phyloP scores from a whole-genome alignment of 1,140 invertebrate genomes.

The Drosophila orena region DNA sequence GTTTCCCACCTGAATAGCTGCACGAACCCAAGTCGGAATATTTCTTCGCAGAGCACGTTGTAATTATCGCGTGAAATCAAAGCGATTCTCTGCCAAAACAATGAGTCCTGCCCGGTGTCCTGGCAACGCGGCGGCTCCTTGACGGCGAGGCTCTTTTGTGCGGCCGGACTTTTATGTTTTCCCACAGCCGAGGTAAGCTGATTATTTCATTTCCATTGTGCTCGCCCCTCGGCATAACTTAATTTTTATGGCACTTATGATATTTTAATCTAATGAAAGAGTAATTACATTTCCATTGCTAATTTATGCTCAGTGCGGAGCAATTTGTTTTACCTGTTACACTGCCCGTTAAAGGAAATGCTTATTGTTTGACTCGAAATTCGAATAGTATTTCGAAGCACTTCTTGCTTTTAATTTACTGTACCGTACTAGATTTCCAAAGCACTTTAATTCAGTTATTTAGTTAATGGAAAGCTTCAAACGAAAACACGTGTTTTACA shows the following conservation, averaged over 20 bases:
- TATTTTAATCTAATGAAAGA: slow-evolving; percentile 74
- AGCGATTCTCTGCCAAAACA: slow-evolving; percentile 52
- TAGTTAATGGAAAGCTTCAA: background rate
- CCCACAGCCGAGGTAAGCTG: slow-evolving; percentile 43
- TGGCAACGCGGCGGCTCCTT: slow-evolving; percentile 25
- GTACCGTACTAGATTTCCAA: background rate
- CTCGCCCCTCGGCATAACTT: slow-evolving; percentile 53
- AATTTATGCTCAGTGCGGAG: slow-evolving; percentile 51
- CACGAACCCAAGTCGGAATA: slow-evolving; percentile 54
- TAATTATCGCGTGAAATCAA: slow-evolving; percentile 80
- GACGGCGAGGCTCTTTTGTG: slow-evolving; percentile 16
- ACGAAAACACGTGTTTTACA: background rate
- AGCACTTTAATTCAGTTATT: background rate
- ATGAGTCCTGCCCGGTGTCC: slow-evolving; percentile 33
- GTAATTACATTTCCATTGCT: slow-evolving; percentile 63
- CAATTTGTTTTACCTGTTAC: background rate
- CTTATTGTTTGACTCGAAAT: background rate
- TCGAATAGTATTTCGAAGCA: background rate
- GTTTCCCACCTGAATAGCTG: slow-evolving; percentile 45
- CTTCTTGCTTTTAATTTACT: background rate
- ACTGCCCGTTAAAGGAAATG: background rate
- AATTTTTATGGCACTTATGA: slow-evolving; percentile 65
- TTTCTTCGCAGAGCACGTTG: slow-evolving; percentile 57
- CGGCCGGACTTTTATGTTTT: slow-evolving; percentile 43
- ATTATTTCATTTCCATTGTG: slow-evolving; percentile 67